phyloP scores from a whole-genome alignment of 1,140 invertebrate genomes.

The Psix sp. region DNA sequence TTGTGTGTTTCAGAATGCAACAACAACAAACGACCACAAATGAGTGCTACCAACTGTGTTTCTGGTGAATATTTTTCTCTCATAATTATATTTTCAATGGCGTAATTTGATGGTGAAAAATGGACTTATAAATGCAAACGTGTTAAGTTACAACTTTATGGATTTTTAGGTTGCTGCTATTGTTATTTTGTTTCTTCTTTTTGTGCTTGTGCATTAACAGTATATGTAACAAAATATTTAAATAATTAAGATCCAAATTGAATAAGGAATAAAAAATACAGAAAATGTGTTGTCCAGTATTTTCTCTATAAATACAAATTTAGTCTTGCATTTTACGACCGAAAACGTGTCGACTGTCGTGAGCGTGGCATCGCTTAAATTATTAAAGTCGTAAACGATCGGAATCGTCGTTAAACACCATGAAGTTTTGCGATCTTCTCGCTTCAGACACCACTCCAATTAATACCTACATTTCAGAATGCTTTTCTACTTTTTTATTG shows the following conservation, averaged over 20 bases:
- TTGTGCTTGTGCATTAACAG: background rate
- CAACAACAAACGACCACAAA: slow-evolving; percentile 67
- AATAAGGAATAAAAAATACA: slow-evolving; percentile 8
- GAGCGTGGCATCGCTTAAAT: slow-evolving; percentile 75
- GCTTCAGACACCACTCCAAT: slow-evolving; percentile 45
- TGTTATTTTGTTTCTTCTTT: background rate
- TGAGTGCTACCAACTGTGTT: slow-evolving; percentile 68
- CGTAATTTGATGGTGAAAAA: no score
- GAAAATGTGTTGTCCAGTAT: slow-evolving; percentile 64
- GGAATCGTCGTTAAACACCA: slow-evolving; percentile 76
- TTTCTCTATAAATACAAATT: slow-evolving; percentile 76
- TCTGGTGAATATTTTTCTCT: slow-evolving; percentile 63
- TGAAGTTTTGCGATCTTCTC: slow-evolving; percentile 62
- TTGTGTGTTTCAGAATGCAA: slow-evolving; percentile 68
- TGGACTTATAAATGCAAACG: no score
- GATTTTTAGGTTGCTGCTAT: no score
- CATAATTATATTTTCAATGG: background rate
- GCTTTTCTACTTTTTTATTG: slow-evolving; percentile 56
- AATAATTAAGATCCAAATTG: no score
- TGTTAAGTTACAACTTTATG: background rate
- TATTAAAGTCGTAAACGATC: slow-evolving; percentile 78
- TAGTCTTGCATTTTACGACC: slow-evolving; percentile 75
- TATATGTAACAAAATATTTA: no score
- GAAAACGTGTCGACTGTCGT: slow-evolving; percentile 76
- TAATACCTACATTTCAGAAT: slow-evolving; percentile 36